Conservation (phyloP, 2,888 invertebrate genomes). For the Lysandra coridon region DNA sequence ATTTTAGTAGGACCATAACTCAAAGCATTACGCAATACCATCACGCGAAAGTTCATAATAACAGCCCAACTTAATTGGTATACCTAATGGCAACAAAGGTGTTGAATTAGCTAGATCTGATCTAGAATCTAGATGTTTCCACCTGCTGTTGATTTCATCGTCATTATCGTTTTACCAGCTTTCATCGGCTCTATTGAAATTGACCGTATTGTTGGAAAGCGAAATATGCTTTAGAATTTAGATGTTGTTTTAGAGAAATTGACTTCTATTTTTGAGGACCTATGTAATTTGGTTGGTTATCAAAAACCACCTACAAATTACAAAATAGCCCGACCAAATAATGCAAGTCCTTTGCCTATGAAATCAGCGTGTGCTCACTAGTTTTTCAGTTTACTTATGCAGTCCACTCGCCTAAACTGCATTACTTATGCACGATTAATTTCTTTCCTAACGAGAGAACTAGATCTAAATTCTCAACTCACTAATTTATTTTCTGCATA, state of each 20-base stretch:
- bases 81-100: slow-evolving; percentile 40
- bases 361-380: too few species aligned
- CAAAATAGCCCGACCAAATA: too few species aligned
- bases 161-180: slow-evolving; percentile 11
- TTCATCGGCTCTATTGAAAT: neutral
- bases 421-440: too few species aligned
- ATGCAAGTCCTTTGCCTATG: too few species aligned
- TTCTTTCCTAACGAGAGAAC: neutral
- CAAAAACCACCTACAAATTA: too few species aligned
- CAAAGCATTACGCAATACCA: slow-evolving; percentile 54
- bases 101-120: slow-evolving; percentile 29
- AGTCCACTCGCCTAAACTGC: too few species aligned
- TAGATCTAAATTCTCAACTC: neutral
- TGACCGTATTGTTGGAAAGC: neutral
- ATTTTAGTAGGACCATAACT: slow-evolving; percentile 59
- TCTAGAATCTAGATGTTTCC: slow-evolving; percentile 3
- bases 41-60: slow-evolving; percentile 52
- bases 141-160: slow-evolving; percentile 16
- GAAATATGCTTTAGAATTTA: neutral
- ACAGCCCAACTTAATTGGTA: slow-evolving; percentile 45
- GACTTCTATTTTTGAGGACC: neutral
- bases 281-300: too few species aligned
- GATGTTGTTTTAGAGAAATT: neutral
- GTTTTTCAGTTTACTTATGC: too few species aligned
- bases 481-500: neutral